Evolutionary conservation across 2,113 vertebrate species (phyloP).

Genomic region (Anguilla japonica): DNA sequence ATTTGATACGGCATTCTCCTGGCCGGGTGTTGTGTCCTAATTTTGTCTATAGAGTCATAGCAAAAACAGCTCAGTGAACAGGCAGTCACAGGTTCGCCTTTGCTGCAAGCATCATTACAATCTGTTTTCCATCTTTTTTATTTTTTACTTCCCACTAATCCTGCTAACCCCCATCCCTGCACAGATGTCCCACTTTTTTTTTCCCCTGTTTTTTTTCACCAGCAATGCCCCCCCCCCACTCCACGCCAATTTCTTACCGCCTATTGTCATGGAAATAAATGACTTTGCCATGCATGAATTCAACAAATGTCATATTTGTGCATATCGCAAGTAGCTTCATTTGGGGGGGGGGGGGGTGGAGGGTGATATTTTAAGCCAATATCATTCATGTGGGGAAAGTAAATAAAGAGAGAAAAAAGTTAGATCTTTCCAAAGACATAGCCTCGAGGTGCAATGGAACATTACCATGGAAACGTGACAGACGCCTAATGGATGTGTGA

Average conservation of each 20-base stretch:
- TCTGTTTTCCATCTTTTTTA: constrained; percentile 22
- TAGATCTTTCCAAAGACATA: background rate
- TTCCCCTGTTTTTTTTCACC: constrained; percentile 11
- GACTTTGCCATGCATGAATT: constrained; percentile 43
- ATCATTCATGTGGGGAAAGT: background rate
- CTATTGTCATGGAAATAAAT: constrained; percentile 29
- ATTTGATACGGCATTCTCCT: background rate
- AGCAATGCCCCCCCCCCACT: constrained; percentile 7
- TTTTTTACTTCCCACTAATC: constrained; percentile 36
- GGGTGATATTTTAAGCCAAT: background rate
- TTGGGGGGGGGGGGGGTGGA: background rate
- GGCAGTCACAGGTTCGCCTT: background rate
- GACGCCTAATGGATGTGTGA: background rate
- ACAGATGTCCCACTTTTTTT: background rate
- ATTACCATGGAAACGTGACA: background rate
- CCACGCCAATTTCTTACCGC: constrained; percentile 13
- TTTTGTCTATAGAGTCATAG: background rate
- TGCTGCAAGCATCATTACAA: constrained; percentile 22
- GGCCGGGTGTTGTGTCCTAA: background rate
- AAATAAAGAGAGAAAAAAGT: background rate
- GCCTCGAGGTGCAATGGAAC: background rate
- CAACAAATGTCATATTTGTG: constrained; percentile 33
- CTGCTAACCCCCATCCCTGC: constrained; percentile 7
- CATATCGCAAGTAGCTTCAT: background rate
- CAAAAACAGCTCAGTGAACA: background rate